Percentiles rank a stretch among this genome's conserved stretches.
Conservation (phyloP, 2,113 vertebrate genomes). For the Carassius carassius region DNA sequence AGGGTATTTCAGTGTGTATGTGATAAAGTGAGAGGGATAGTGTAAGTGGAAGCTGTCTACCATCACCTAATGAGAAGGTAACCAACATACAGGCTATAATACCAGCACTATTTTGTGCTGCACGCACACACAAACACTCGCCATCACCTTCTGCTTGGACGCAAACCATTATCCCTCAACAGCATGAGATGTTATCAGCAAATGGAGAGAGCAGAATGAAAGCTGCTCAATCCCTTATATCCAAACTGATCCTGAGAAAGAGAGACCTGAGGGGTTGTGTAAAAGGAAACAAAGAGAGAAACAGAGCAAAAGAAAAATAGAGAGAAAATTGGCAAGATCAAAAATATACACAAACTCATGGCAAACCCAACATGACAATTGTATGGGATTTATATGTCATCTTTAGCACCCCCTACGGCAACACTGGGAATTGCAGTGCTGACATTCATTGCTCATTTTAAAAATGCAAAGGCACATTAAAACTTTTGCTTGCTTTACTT, state of each 20-base stretch:
- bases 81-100: neutral
- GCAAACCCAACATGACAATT: neutral
- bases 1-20: neutral
- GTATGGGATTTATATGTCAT: no score
- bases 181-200: constrained; percentile 54
- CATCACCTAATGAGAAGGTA: neutral
- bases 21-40: constrained; percentile 3
- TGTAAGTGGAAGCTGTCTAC: neutral
- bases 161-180: constrained; percentile 28
- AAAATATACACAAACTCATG: neutral
- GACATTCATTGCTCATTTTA: no score
- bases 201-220: constrained; percentile 44
- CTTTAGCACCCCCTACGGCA: neutral
- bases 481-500: no score
- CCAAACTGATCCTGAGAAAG: neutral
- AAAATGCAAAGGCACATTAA: neutral
- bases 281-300: neutral
- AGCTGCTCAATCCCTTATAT: constrained; percentile 8
- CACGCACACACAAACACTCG: constrained; percentile 19
- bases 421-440: no score
- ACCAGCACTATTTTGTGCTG: neutral
- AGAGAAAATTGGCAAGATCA: neutral
- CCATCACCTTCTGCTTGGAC: neutral
- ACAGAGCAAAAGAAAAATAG: neutral
- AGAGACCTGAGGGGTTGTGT: neutral